These are phyloP conservation scores for Brachyalestes nurse DNA, from an alignment of 2,797 vertebrate genomes.

Conservation along the genomic window DNA sequence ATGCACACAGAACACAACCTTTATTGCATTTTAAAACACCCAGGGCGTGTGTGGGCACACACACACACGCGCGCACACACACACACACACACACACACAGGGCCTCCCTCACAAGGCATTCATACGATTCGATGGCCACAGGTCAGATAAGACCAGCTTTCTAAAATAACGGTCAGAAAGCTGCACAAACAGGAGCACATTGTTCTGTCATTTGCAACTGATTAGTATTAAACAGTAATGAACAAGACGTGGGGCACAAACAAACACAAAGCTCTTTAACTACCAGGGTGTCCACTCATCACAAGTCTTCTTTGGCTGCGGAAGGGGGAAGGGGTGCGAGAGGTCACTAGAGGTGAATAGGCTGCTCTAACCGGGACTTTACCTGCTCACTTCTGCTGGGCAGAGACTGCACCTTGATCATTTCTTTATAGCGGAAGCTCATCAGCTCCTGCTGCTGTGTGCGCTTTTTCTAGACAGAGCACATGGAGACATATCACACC, in stretches of 20 bases:
- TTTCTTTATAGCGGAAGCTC: slow-evolving; percentile 76
- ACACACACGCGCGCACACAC: slow-evolving; percentile 21
- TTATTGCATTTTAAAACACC: not conserved
- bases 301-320: not conserved
- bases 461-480: slow-evolving; percentile 64
- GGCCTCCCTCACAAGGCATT: slow-evolving; percentile 7
- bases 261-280: not conserved
- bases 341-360: not conserved
- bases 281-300: not conserved
- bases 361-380: slow-evolving; percentile 22
- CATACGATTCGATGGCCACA: not conserved
- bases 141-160: not conserved
- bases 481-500: not conserved
- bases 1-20: slow-evolving; percentile 3
- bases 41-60: slow-evolving; percentile 16
- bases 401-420: slow-evolving; percentile 62
- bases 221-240: not conserved
- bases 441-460: slow-evolving; percentile 74
- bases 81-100: slow-evolving; percentile 17
- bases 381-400: slow-evolving; percentile 64
- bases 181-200: not conserved
- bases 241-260: not conserved
- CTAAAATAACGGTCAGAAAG: slow-evolving; percentile 1
- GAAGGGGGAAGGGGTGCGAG: too few species aligned
- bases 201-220: not conserved